Base-by-base conservation (phyloP, 64 coral and sea anemone genomes). In the Dendrophyllia cribrosa region DNA sequence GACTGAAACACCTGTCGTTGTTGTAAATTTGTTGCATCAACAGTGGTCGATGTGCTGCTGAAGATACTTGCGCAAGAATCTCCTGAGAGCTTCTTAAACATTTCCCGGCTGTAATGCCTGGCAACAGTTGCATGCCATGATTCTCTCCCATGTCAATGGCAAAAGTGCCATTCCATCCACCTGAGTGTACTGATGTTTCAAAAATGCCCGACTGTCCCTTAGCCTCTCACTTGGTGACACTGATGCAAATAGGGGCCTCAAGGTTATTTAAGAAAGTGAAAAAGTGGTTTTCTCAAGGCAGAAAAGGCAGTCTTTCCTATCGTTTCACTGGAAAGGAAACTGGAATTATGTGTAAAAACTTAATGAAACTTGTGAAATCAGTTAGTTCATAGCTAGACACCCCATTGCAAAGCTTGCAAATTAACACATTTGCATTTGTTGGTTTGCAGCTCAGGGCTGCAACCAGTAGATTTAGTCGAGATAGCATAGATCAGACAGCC, bases 311-410 rank as follows among this genome's bases (percentile, higher is more conserved):
- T 26, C 67, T 95, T 53, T 58, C 83, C 10, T 95, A 88, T 50
- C 85, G 94, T 43, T 95, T 95, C 43, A 88, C 89, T 61, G 89
- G 89, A 24, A 91, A 95, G 66, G 93, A 89, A 82, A 94, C 92
- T 34, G 74, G 50, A 75, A 94, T 61, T 66, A 23, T 94, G 12
- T 94, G 92, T 70, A 52, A 89, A 19, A 83, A 94, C 4, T 94
- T 84, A 23, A 94, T 94, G 85, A 58, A 53, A 43, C 59, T 93
- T 61, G 10, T 87, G 56, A 76, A 93, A 4, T 48, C 92, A 47
- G 60, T 93, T 47, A 68, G 20, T 11, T 34, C 63, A 59, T 85
- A 93, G 58, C 26, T 66, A 65, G 92, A 88, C 76, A 70, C 17
- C 43, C 76, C 85, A 62, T 15, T 59, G 10, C 56, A 88, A 52